Conservation (phyloP, 2,888 invertebrate species). For the Dione juno region DNA sequence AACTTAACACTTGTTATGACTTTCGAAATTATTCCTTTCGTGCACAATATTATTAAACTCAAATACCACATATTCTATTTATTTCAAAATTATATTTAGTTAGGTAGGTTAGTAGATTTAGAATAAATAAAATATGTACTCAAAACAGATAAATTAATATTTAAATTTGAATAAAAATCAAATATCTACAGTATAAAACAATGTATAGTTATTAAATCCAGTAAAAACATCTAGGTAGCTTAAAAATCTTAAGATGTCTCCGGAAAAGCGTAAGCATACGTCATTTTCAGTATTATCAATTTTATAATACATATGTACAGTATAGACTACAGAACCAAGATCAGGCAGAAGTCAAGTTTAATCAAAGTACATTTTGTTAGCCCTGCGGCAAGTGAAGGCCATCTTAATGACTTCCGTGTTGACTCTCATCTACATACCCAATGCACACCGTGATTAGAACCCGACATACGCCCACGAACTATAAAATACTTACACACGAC, state of each 20-base stretch:
- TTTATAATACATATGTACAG: not conserved
- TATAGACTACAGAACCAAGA: not conserved
- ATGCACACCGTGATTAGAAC: conserved; percentile 47
- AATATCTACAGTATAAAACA: no score
- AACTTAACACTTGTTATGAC: not conserved
- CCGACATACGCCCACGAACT: conserved; percentile 23
- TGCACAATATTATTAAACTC: not conserved
- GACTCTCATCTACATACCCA: conserved; percentile 49
- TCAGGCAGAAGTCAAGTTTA: conserved; percentile 1
- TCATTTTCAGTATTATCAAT: not conserved
- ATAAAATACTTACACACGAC: conserved; percentile 16
- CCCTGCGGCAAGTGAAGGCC: conserved; percentile 69
- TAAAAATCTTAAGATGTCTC: not conserved
- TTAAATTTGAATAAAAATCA: no score
- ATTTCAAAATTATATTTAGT: no score
- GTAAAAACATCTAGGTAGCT: no score
- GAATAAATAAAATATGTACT: no score
- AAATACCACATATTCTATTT: no score
- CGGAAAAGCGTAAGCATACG: not conserved
- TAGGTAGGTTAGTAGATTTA: no score
- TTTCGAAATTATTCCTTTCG: not conserved
- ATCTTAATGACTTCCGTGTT: conserved; percentile 50
- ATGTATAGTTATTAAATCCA: no score
- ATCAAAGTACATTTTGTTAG: conserved; percentile 47
- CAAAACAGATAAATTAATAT: no score